phyloP scores from a whole-genome alignment of 2,797 vertebrate genomes.

The Acomys russatus region DNA sequence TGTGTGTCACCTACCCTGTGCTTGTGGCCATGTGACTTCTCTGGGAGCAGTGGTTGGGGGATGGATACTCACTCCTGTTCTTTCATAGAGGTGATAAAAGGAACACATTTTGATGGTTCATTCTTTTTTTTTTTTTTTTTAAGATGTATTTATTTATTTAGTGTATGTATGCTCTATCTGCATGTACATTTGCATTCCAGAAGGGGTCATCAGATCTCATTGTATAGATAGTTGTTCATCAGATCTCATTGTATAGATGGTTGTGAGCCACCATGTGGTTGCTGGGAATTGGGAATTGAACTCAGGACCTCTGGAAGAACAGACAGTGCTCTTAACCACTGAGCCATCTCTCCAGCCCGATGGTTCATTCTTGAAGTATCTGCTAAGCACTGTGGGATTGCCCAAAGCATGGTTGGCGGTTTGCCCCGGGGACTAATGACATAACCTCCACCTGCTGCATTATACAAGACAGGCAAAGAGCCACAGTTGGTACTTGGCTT shows the following conservation, averaged over 20 bases:
- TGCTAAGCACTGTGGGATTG: not conserved
- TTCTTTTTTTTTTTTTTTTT: too few species aligned
- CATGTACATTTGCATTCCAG: too few species aligned
- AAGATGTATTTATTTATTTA: too few species aligned
- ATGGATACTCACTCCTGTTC: not conserved
- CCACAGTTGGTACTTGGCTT: not conserved
- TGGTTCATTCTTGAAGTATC: constrained; percentile 25
- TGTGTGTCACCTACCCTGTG: not conserved
- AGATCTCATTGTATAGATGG: too few species aligned
- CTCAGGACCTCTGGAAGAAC: too few species aligned
- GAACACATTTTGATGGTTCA: constrained; percentile 12
- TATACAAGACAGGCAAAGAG: constrained; percentile 39
- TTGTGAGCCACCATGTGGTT: too few species aligned
- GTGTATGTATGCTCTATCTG: too few species aligned
- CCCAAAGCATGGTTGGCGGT: constrained; percentile 18
- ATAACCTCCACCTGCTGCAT: not conserved
- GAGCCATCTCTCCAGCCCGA: too few species aligned
- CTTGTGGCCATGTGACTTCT: not conserved
- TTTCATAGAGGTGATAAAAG: constrained; percentile 17
- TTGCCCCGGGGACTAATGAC: constrained; percentile 45
- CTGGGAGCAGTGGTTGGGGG: not conserved
- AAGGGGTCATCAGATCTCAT: too few species aligned
- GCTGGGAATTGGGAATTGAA: too few species aligned
- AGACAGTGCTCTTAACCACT: too few species aligned
- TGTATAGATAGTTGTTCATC: too few species aligned